These are phyloP conservation scores for Cantharis nigra DNA, from an alignment of 2,888 invertebrate genomes.

Conservation along the genomic window DNA sequence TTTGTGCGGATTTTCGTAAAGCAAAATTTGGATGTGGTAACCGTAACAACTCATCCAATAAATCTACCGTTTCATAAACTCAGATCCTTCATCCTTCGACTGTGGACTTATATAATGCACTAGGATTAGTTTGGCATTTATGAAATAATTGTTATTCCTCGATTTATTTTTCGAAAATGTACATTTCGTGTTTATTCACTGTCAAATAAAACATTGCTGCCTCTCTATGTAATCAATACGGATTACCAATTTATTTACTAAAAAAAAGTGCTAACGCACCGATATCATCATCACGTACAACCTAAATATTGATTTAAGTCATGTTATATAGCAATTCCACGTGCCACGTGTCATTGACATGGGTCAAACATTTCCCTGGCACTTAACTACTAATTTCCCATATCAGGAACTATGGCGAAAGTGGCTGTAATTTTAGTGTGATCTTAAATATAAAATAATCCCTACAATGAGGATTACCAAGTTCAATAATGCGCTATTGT, in stretches of 20 bases:
- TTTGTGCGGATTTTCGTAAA: too few relatives aligned
- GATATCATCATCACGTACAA: constrained; percentile 9
- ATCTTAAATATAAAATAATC: neutral
- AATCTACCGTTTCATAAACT: too few relatives aligned
- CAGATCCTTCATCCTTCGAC: too few relatives aligned
- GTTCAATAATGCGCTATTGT: neutral
- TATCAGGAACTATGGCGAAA: neutral
- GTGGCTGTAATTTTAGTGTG: neutral
- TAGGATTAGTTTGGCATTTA: too few relatives aligned
- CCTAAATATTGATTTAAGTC: constrained; percentile 21
- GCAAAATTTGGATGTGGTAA: too few relatives aligned
- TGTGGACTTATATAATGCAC: too few relatives aligned
- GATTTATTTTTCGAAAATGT: too few relatives aligned
- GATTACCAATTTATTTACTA: neutral
- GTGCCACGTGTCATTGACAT: constrained; percentile 22
- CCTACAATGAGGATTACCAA: neutral
- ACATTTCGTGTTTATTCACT: neutral
- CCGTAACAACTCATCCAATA: too few relatives aligned
- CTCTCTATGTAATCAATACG: neutral
- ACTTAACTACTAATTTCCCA: constrained; percentile 1
- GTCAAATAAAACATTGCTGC: too few relatives aligned
- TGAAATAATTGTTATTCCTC: too few relatives aligned
- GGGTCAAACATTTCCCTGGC: constrained; percentile 12
- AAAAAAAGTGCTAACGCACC: constrained; percentile 1
- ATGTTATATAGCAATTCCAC: constrained; percentile 18